Evolutionary conservation across 2,797 vertebrate genomes (phyloP), one percentile per base, ranked within the genome.

Genomic region (Manis crassicaudata): DNA sequence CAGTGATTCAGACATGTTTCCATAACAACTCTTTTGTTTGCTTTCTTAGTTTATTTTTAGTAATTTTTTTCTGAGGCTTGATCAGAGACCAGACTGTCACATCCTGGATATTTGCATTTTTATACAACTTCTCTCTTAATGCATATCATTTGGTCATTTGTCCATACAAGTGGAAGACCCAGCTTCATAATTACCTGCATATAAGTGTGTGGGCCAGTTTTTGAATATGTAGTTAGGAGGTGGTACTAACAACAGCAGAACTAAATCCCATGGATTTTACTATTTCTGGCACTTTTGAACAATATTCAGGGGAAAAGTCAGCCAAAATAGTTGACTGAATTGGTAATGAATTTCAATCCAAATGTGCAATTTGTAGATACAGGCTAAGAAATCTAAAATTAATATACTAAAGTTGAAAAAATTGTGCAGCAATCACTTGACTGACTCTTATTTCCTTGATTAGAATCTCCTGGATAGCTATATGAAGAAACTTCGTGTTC

Each of bases 11-110:
- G 92, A 89, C 35, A 79, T 82, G 88, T 96, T 96, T 88, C 86
- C 35, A 72, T 97, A 91, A 70, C 90, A 96, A 93, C 76, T 79
- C 50, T 92, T 85, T 91, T 96, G 84, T 97, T 97, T 96, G 80
- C 67, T 96, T 95, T 58, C 68, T 97, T 72, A 35, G 70, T 94
- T 89, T 98, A 96, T 96, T 97, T 98, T 96, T 97, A 97, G 82
- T 77, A 81, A 43, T 8, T 63, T 56, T 29, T 84, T 65, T 93
- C 73, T 86, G 13, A 90, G 43, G 25, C 73, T 81, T 96, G 68
- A 97, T 96, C 40, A 91, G 79, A 88, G 88, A 65, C 83, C 52
- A 84, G 88, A 70, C n/a, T 58, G 32, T 87, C 86, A 65, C 17
- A 81, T 86, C 35, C 90, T 90, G 9, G 29, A 43, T 93, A 75